Percentiles rank a stretch among this genome's conserved stretches.
Conservation (phyloP, 2,113 vertebrate species). For the Malurus alboscapulatus region DNA sequence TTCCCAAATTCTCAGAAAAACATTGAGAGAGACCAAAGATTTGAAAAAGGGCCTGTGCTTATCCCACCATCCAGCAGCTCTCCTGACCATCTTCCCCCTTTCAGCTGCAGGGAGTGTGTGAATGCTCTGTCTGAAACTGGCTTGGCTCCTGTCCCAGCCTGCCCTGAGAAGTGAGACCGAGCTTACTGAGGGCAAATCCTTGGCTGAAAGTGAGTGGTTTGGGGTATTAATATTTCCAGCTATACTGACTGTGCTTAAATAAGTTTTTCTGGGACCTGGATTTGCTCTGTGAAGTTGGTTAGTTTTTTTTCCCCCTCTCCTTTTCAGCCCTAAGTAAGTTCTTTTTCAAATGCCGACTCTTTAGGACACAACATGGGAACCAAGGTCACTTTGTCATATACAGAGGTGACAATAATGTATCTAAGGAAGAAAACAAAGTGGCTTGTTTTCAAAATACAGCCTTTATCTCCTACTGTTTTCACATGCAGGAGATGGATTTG, state of each 20-base stretch:
- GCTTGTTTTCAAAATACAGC: neutral
- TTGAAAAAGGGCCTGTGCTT: neutral
- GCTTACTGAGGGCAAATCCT: neutral
- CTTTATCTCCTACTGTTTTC: neutral
- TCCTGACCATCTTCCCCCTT: rapidly evolving
- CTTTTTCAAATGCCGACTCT: neutral
- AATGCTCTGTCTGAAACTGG: neutral
- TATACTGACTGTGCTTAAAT: neutral
- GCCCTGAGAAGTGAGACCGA: neutral
- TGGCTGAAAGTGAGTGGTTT: neutral
- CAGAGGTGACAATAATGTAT: neutral
- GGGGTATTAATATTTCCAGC: neutral
- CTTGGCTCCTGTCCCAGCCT: neutral
- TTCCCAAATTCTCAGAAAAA: neutral
- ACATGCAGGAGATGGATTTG: neutral
- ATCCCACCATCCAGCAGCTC: neutral
- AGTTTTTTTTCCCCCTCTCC: neutral
- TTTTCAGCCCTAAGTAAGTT: neutral
- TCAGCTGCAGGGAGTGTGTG: neutral
- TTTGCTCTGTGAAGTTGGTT: neutral
- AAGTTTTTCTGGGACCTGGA: neutral
- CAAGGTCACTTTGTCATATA: rapidly evolving
- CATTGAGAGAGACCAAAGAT: neutral
- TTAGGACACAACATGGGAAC: too few relatives aligned
- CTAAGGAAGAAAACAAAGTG: neutral